Base-by-base conservation (phyloP, 1,140 invertebrate genomes). In the Globodera ellingtonae region DNA sequence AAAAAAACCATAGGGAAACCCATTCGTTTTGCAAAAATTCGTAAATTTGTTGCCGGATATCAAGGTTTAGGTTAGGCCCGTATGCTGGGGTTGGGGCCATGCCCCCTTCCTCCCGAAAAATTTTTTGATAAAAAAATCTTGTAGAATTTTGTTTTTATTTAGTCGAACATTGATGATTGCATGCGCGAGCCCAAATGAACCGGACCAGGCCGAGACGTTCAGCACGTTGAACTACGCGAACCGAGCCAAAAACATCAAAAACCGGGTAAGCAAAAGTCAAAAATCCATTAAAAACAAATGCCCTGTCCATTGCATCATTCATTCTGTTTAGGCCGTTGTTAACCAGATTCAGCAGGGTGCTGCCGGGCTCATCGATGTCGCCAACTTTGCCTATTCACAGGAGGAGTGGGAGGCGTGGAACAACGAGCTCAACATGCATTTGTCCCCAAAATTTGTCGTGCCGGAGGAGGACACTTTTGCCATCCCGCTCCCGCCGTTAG, bases 171-270 rank as follows among this genome's bases (percentile, higher is more conserved):
- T 97, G 70, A 99, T 99, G 97, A 98, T 99, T 87, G 97, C 97
- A 1, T 99, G 97, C 90, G 93, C 98, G 44, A 97, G 95, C 44
- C 97, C 97, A 4, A 96, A 94, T 89, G 97, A 99, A 91, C 92
- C 95, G 79, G 97, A 99, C 91, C 98, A 98, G 90, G 97, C 98
- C 93, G 97, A 99, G 91, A 98, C 97, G 0, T 90, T 98, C n/a
- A 98, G 98, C 90, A 98, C 97, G 0, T 90, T 99, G n/a, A 97
- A 98, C 88, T 99, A 99, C 90, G 97, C 97, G 44, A 78, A 83
- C 90, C 90, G 97, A 84, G 96, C 97, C 0, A 91, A 95, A 71
- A 98, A 98, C 90, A 98, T 98, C 86, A 96, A 97, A 91, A 99
- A 98, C 91, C 94, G 94, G 87, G 94, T 88, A 21, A 79, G 79